A percentile compares a stretch with the other conserved stretches of the same genome.
phyloP scores from a whole-genome alignment of 2,888 invertebrate genomes.

The Caenorhabditis sp. region DNA sequence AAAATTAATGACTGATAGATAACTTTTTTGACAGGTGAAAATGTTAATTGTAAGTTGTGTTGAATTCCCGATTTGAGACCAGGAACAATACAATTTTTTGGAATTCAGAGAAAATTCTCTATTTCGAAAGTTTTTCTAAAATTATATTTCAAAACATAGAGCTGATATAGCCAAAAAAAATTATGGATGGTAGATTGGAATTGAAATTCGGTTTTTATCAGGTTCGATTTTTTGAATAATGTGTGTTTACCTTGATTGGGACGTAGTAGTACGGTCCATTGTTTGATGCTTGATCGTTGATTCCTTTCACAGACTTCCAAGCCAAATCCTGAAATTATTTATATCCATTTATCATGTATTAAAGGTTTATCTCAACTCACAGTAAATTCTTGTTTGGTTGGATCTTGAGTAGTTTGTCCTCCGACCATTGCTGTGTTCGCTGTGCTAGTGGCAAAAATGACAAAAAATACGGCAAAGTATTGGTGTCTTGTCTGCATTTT shows the following conservation, averaged over 20 bases:
- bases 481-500: slow-evolving; percentile 21
- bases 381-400: slow-evolving; percentile 44
- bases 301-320: slow-evolving; percentile 45
- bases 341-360: background rate
- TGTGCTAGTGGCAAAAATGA: slow-evolving; percentile 11
- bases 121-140: too few species aligned
- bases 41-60: too few species aligned
- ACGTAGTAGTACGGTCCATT: slow-evolving; percentile 51
- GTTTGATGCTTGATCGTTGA: slow-evolving; percentile 55
- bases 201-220: too few species aligned
- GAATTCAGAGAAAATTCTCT: too few species aligned
- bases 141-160: too few species aligned
- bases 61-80: too few species aligned
- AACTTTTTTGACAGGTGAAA: too few species aligned
- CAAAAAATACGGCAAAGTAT: slow-evolving; percentile 17
- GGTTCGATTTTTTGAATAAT: too few species aligned
- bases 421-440: slow-evolving; percentile 26
- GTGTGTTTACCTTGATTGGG: slow-evolving; percentile 52
- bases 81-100: too few species aligned
- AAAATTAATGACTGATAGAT: too few species aligned
- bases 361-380: slow-evolving; percentile 34
- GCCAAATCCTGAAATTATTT: slow-evolving; percentile 34
- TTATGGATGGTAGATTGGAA: too few species aligned
- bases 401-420: slow-evolving; percentile 46
- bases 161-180: too few species aligned